Conservation (phyloP, 30 jellyfish, hydroid and myxozoan species). For the Mastigias papua region DNA sequence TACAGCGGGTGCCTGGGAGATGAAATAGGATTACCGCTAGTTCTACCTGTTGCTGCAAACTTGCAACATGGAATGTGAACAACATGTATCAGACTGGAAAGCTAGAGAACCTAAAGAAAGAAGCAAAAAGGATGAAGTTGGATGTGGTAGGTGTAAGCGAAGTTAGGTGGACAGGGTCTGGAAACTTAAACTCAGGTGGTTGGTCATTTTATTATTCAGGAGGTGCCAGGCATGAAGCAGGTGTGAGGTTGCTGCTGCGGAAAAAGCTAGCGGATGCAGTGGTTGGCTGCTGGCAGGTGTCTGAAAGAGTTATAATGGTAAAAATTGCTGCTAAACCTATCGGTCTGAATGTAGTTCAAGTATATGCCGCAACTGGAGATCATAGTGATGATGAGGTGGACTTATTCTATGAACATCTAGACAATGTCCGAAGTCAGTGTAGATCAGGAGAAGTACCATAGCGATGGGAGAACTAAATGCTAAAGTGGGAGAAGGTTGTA, state of each 20-base stretch:
- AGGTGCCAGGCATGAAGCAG: background rate
- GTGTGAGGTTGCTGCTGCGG: background rate
- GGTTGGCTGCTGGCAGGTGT: background rate
- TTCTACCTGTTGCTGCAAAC: background rate
- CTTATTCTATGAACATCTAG: background rate
- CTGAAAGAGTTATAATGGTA: background rate
- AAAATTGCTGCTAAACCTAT: background rate
- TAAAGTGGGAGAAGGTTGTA: constrained; percentile 4
- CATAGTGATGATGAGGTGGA: background rate
- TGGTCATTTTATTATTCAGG: background rate
- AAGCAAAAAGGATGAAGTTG: background rate
- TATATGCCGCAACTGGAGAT: constrained; percentile 2
- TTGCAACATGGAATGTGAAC: background rate
- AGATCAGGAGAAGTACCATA: constrained; percentile 22
- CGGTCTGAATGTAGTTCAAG: background rate
- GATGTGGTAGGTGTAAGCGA: background rate
- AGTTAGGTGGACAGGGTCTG: constrained; percentile 18
- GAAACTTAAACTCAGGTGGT: background rate
- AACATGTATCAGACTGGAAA: background rate
- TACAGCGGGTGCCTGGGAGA: background rate
- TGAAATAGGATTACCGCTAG: background rate
- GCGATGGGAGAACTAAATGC: constrained; percentile 46
- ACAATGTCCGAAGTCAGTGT: background rate
- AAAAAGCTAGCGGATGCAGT: background rate
- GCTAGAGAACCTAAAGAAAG: background rate